phyloP scores from a whole-genome alignment of 2,888 invertebrate species.

The Yponomeuta sedellus region DNA sequence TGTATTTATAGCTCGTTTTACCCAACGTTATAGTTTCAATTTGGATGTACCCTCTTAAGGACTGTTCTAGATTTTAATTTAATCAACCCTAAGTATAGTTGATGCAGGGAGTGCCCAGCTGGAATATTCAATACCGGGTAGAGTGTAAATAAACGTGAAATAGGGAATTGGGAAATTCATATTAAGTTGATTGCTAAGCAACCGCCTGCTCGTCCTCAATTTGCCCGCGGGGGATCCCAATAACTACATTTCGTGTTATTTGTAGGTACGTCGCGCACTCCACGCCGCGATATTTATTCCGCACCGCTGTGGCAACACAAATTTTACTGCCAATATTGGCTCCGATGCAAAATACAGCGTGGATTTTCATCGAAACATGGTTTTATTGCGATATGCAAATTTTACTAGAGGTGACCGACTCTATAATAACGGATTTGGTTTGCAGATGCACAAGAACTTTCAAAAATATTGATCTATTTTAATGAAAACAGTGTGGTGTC shows the following conservation, averaged over 20 bases:
- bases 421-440: background rate
- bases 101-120: background rate
- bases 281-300: background rate
- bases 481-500: no score
- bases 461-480: no score
- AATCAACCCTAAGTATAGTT: background rate
- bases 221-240: constrained; percentile 38
- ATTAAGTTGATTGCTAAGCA: constrained; percentile 36
- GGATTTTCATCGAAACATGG: background rate
- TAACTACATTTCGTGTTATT: constrained; percentile 47
- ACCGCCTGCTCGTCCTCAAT: constrained; percentile 35
- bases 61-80: background rate
- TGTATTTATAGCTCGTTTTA: constrained; percentile 43
- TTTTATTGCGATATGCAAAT: constrained; percentile 3
- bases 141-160: constrained; percentile 20
- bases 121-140: background rate
- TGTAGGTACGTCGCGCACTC: constrained; percentile 31
- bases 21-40: constrained; percentile 5
- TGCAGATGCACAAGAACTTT: background rate
- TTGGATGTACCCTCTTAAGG: background rate
- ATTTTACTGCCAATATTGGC: constrained; percentile 30
- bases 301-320: constrained; percentile 21
- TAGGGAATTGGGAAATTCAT: constrained; percentile 39
- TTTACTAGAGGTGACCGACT: background rate
- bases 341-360: constrained; percentile 19